Evolutionary conservation across 2,888 invertebrate species (phyloP).

Genomic region (Chrysina gloriosa): DNA sequence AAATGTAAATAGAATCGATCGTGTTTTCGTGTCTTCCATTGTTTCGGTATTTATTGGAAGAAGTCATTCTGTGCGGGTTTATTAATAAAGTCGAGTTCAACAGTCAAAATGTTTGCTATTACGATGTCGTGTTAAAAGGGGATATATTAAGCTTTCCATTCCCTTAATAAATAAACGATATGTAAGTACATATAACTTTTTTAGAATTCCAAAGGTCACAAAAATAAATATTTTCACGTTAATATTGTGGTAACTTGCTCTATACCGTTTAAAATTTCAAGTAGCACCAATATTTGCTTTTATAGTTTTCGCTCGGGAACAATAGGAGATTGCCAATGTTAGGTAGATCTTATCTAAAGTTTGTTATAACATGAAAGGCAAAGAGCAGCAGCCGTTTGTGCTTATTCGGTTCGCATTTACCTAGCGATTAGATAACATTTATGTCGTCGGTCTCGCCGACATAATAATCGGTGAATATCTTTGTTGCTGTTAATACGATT

Average conservation of each 20-base stretch:
- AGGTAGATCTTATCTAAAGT: constrained; percentile 24
- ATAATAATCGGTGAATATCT: constrained; percentile 11
- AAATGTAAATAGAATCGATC: constrained; percentile 4
- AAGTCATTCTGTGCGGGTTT: not conserved
- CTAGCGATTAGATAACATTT: constrained; percentile 32
- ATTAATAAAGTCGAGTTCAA: constrained; percentile 3
- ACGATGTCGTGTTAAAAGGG: too few species aligned
- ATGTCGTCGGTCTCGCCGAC: constrained; percentile 7
- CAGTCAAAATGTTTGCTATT: not conserved
- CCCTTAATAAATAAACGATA: too few species aligned
- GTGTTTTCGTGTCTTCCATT: constrained; percentile 9
- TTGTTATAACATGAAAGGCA: constrained; percentile 20
- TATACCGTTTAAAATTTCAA: not conserved
- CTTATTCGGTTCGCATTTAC: constrained; percentile 34
- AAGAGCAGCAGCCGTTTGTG: constrained; percentile 22
- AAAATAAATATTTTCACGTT: not conserved
- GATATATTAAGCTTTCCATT: too few species aligned
- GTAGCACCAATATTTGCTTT: not conserved
- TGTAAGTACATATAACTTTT: too few species aligned
- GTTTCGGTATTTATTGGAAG: constrained; percentile 16
- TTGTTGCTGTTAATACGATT: constrained; percentile 15
- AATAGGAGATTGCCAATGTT: constrained; percentile 16
- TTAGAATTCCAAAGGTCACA: not conserved
- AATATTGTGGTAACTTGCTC: not conserved
- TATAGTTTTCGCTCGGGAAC: not conserved